Evolutionary conservation across 1,140 invertebrate species (phyloP).

Genomic region (Cotesia typhae): DNA sequence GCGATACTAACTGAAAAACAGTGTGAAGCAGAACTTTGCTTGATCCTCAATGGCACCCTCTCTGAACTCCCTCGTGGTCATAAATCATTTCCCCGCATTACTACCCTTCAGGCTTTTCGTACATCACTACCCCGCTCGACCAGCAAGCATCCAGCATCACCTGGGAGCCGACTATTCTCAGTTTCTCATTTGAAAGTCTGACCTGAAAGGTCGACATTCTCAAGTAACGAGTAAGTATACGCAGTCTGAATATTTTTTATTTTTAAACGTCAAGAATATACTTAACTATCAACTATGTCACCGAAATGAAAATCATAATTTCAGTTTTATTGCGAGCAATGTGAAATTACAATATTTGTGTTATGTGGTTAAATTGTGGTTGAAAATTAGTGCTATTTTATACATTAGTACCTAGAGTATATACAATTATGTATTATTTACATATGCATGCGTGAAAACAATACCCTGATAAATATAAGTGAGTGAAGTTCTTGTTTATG

Average conservation of each 20-base stretch:
- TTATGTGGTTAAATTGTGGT: no score
- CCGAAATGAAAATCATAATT: no score
- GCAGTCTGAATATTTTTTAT: constrained; percentile 13
- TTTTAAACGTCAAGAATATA: not conserved
- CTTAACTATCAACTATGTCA: not conserved
- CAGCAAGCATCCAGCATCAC: constrained; percentile 59
- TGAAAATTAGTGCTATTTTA: no score
- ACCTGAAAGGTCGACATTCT: constrained; percentile 31
- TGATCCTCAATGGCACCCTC: constrained; percentile 54
- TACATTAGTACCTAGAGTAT: no score
- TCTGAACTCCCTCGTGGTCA: constrained; percentile 58
- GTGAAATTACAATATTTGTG: no score
- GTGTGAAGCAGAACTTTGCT: constrained; percentile 40
- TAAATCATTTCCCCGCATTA: constrained; percentile 64
- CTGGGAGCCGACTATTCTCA: constrained; percentile 49
- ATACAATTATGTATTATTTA: no score
- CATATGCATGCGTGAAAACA: no score
- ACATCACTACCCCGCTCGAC: constrained; percentile 53
- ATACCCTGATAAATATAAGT: no score
- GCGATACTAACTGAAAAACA: constrained; percentile 36
- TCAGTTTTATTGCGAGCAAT: no score
- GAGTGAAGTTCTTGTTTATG: no score
- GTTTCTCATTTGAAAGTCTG: constrained; percentile 41
- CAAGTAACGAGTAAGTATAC: constrained; percentile 7
- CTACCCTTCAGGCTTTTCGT: constrained; percentile 55